Evolutionary conservation across 2,113 vertebrate species (phyloP), one percentile per base, ranked within the genome.

Genomic region (Columba janthina): DNA sequence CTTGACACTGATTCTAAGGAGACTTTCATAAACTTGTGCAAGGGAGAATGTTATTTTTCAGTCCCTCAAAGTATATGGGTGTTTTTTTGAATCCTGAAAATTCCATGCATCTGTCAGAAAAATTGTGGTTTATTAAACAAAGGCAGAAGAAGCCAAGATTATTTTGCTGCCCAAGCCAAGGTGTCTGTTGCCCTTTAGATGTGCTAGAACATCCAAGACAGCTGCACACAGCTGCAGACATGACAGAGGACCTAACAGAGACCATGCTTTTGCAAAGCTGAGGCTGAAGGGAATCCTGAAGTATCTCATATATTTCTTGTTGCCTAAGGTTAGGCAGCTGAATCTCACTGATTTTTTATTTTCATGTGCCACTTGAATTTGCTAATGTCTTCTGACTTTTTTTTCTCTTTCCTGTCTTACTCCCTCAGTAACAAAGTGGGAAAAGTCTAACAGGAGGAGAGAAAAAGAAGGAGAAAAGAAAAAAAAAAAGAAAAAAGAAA

Each of bases 311-410:
- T 53, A 87, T 92, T 61, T 87, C 61, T 42, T 82, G 17, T 84
- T 93, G 80, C 86, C 83, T 87, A 70, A 87, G 79, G 73, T 90
- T 50, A 96, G 31, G 70, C 60, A 78, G 75, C 58, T 86, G 48
- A 90, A 93, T 53, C 64, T 91, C 66, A 65, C 44, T 10, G 38
- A 19, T 78, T 69, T 93, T 84, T 95, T 91, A 88, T 92, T 93
- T 93, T 78, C 70, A 46, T 56, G 40, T n/a, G 29, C 25, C 44
- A 40, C 66, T 88, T 89, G 36, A 72, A 79, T 88, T 93, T 88
- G 92, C 17, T 78, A 26, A 46, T 85, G 54, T 76, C 66, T 72
- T 90, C 73, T 42, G 56, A 84, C 24, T 10, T 24, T 21, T 67
- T 73, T 91, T 75, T 85, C 58, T 20, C 40, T 67, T 34, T 18